A percentile compares a stretch with the other conserved stretches of the same genome.
Evolutionary conservation across 2,888 invertebrate genomes (phyloP).

Genomic region (Chloromyia formosa): DNA sequence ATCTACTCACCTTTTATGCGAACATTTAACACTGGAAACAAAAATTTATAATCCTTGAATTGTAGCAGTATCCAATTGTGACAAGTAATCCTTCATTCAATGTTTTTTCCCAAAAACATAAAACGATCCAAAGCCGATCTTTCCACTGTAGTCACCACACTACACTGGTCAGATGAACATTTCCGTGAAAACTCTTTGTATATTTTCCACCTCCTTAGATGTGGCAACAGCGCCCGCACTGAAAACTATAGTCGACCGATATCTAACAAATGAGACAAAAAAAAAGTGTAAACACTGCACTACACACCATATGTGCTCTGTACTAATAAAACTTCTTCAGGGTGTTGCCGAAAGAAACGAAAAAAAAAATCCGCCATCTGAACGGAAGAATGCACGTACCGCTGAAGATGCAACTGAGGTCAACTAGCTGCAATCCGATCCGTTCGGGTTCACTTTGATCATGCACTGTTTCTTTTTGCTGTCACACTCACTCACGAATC

Average conservation of each 20-base stretch:
- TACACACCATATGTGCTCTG: constrained; percentile 28
- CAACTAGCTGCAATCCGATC: constrained; percentile 27
- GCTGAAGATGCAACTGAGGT: constrained; percentile 29
- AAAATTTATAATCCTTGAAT: too few relatives aligned
- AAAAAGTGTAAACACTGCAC: constrained; percentile 43
- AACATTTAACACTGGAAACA: too few relatives aligned
- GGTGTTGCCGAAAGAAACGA: constrained; percentile 7
- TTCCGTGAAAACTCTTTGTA: too few relatives aligned
- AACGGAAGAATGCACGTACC: constrained; percentile 20
- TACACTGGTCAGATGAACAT: too few relatives aligned
- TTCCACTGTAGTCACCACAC: too few relatives aligned
- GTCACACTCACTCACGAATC: too few relatives aligned
- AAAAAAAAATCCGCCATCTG: constrained; percentile 35
- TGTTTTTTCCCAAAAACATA: too few relatives aligned
- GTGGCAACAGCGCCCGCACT: constrained; percentile 32
- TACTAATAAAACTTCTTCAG: background rate
- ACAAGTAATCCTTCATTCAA: too few relatives aligned
- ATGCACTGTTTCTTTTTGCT: constrained; percentile 21
- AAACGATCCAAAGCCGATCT: too few relatives aligned
- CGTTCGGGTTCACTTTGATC: constrained; percentile 17
- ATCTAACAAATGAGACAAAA: constrained; percentile 24
- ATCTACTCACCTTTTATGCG: too few relatives aligned
- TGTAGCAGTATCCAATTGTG: too few relatives aligned
- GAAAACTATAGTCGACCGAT: constrained; percentile 19
- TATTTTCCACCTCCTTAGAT: background rate